These are phyloP conservation scores for Athene noctua DNA, from an alignment of 2,113 vertebrate species.

Conservation along the genomic window DNA sequence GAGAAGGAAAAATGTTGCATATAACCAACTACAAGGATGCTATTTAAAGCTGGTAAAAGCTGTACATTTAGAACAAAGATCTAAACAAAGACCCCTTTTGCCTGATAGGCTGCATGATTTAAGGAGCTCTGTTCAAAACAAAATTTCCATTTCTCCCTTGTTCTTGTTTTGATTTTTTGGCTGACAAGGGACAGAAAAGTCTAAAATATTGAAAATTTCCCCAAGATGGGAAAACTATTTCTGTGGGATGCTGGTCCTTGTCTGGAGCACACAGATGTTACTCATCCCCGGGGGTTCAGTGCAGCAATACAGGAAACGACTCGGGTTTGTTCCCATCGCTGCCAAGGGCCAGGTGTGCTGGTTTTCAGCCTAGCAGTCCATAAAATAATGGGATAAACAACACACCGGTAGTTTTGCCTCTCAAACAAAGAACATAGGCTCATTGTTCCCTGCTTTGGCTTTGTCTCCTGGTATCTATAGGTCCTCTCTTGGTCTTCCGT, in stretches of 20 bases:
- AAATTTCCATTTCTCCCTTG: background rate
- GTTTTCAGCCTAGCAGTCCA: background rate
- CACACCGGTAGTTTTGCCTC: background rate
- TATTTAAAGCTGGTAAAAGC: conserved; percentile 10
- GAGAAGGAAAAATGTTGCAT: background rate
- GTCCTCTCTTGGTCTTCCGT: background rate
- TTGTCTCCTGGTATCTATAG: background rate
- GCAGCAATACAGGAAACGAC: background rate
- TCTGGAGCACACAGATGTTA: background rate
- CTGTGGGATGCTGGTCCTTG: background rate
- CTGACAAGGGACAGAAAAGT: background rate
- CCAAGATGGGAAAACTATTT: background rate
- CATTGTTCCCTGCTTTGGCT: background rate
- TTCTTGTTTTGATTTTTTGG: background rate
- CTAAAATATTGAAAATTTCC: background rate
- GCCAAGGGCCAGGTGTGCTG: background rate
- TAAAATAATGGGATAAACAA: background rate
- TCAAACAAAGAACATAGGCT: background rate
- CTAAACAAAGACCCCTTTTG: background rate
- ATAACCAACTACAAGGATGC: background rate
- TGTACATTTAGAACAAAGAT: background rate
- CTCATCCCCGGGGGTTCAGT: background rate
- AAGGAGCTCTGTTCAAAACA: background rate
- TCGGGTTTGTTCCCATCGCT: rapidly evolving
- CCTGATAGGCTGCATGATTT: background rate